Evolutionary conservation across 92 coral and sea anemone species (phyloP).

Genomic region (Porites divaricata): DNA sequence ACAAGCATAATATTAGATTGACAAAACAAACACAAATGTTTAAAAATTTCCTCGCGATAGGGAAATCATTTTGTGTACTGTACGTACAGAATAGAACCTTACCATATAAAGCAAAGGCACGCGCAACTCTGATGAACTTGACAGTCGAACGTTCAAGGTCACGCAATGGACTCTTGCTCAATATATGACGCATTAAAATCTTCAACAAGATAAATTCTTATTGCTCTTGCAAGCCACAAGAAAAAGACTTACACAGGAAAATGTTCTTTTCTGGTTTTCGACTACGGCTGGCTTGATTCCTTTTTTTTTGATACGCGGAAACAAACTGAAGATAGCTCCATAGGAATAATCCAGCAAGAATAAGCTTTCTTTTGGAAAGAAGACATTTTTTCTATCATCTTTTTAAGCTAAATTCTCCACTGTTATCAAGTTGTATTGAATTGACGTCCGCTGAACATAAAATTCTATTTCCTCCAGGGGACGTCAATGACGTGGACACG

Average conservation of each 20-base stretch:
- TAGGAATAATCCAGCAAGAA: neutral
- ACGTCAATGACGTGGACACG: no score
- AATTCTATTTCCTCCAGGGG: neutral
- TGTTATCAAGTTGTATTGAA: neutral
- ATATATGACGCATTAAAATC: neutral
- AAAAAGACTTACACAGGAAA: neutral
- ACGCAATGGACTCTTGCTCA: neutral
- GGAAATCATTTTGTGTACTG: neutral
- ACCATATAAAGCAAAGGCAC: conserved; percentile 16
- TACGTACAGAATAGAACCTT: neutral
- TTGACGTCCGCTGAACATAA: neutral
- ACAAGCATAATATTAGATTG: conserved; percentile 4
- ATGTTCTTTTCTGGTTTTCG: no score
- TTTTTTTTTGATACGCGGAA: neutral
- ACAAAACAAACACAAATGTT: neutral
- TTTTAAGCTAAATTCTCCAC: neutral
- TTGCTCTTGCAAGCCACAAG: neutral
- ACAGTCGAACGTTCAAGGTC: conserved; percentile 26
- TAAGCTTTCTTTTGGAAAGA: neutral
- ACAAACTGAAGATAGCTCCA: neutral
- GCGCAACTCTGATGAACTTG: neutral
- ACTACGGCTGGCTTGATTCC: no score
- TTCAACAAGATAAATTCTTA: neutral
- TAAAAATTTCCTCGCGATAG: neutral
- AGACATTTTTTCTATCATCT: neutral